phyloP scores from a whole-genome alignment of 2,113 vertebrate species.

The Ictidomys tridecemlineatus region DNA sequence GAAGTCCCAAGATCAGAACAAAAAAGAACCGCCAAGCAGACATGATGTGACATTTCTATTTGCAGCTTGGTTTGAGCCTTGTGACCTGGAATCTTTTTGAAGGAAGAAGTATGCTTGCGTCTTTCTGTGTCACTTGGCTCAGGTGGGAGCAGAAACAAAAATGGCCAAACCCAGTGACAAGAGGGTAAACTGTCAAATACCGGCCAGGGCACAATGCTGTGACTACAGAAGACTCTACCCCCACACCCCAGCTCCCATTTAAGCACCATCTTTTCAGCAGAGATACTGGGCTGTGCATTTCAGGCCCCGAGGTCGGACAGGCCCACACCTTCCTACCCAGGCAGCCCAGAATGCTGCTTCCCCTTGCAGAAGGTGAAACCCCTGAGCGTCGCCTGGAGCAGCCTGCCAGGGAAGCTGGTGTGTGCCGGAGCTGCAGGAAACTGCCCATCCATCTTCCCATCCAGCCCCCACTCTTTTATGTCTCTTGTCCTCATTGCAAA shows the following conservation, averaged over 20 bases:
- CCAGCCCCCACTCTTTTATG: background rate
- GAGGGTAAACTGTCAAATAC: too few species aligned
- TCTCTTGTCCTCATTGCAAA: conserved; percentile 43
- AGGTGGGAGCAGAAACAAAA: background rate
- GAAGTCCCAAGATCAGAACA: background rate
- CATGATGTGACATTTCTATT: background rate
- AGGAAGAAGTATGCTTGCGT: background rate
- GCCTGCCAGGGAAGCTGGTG: background rate
- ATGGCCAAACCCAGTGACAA: background rate
- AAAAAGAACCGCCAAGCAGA: background rate
- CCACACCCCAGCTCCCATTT: background rate
- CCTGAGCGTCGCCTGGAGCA: background rate
- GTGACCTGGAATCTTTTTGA: background rate
- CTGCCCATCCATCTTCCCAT: background rate
- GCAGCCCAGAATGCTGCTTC: background rate
- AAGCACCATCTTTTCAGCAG: background rate
- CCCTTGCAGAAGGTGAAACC: background rate
- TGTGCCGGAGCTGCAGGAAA: background rate
- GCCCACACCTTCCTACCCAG: background rate
- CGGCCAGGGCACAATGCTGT: background rate
- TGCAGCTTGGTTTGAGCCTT: background rate
- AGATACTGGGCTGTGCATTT: background rate
- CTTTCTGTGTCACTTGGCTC: background rate
- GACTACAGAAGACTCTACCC: background rate
- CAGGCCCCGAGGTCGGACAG: background rate